These are phyloP conservation scores for Xenus cinereus DNA, from an alignment of 2,113 vertebrate genomes.

Conservation along the genomic window DNA sequence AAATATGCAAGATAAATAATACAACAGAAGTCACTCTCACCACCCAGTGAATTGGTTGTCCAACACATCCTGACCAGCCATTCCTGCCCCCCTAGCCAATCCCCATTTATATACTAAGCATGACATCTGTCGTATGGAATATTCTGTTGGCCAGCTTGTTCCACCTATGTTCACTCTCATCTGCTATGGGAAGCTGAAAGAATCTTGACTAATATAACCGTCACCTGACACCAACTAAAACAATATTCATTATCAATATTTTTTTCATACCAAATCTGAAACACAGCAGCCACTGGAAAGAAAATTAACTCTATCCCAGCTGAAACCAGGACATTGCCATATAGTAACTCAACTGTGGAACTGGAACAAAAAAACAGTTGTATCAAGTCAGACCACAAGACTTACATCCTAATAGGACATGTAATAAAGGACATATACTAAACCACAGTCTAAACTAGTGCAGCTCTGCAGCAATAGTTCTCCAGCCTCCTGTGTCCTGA, in stretches of 20 bases:
- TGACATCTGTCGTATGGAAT: neutral
- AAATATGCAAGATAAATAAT: neutral
- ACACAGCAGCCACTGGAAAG: neutral
- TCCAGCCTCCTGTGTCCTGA: neutral
- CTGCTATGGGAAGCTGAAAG: neutral
- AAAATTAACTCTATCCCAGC: neutral
- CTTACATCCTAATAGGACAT: neutral
- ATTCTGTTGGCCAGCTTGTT: neutral
- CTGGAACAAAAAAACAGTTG: rapidly evolving
- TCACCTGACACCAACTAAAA: neutral
- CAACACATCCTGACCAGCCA: neutral
- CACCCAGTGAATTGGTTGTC: neutral
- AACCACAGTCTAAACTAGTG: neutral
- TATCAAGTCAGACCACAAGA: neutral
- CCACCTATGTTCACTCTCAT: neutral
- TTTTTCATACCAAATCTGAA: neutral
- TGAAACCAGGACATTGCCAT: neutral
- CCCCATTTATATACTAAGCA: neutral
- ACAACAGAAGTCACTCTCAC: neutral
- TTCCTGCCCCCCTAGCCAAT: neutral
- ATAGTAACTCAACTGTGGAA: neutral
- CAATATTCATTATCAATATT: neutral
- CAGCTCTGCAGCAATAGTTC: neutral
- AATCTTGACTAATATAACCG: neutral
- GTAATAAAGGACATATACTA: neutral